Conservation (phyloP, 2,113 vertebrate genomes). For the Vulpes vulpes region DNA sequence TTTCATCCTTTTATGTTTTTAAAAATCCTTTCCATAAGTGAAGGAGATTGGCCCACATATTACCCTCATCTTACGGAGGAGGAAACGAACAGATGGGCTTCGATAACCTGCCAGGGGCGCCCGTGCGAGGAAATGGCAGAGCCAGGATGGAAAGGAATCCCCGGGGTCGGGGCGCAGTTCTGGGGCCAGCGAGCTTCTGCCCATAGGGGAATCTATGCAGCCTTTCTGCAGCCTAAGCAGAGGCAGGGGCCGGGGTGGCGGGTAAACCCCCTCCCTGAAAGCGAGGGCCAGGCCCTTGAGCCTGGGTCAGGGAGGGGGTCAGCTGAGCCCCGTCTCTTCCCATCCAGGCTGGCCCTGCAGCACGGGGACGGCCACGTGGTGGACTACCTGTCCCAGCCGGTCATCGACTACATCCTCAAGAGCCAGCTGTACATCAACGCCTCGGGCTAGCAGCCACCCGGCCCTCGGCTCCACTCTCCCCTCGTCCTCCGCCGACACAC, state of each 20-base stretch:
- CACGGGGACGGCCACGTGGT: constrained; percentile 97
- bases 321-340: not conserved
- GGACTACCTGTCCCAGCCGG: constrained; percentile 97
- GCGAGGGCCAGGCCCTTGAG: not conserved
- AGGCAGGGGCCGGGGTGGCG: not conserved
- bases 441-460: constrained; percentile 91
- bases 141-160: not conserved
- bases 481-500: constrained; percentile 76
- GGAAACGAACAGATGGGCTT: not conserved
- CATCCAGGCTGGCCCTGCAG: constrained; percentile 96
- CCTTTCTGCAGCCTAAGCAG: not conserved
- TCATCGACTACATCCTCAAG: constrained; percentile 99
- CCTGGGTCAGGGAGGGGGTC: rapidly evolving
- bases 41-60: not conserved
- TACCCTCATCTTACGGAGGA: not conserved
- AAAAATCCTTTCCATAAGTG: not conserved
- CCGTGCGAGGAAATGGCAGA: not conserved
- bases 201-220: not conserved
- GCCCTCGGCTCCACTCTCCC: constrained; percentile 71
- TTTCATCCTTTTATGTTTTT: not conserved
- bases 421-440: constrained; percentile 99
- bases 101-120: not conserved
- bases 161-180: not conserved
- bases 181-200: too few relatives aligned
- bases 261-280: not conserved